These are phyloP conservation scores for Conistra vaccinii DNA, from an alignment of 2,888 invertebrate genomes.

Conservation along the genomic window DNA sequence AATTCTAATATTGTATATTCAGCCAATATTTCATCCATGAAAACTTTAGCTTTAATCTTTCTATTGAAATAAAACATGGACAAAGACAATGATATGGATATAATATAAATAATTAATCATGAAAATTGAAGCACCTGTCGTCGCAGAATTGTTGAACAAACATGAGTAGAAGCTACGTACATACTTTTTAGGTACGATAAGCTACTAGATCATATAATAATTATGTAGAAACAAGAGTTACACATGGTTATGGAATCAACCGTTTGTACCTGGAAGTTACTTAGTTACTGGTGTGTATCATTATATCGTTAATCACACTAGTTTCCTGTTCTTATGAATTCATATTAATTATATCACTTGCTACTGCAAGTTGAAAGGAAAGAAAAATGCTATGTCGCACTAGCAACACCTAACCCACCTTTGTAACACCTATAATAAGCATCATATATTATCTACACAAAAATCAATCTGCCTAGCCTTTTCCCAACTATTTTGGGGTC, in stretches of 20 bases:
- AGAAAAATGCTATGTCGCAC: constrained; percentile 21
- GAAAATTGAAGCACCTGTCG: constrained; percentile 32
- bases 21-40: neutral
- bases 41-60: neutral
- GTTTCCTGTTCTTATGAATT: constrained; percentile 51
- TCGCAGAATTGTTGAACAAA: constrained; percentile 3
- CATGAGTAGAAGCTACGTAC: neutral
- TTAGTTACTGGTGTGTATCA: constrained; percentile 40
- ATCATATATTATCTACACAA: too few species aligned
- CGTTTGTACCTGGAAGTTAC: constrained; percentile 52
- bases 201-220: neutral
- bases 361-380: constrained; percentile 14
- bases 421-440: too few species aligned
- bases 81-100: neutral
- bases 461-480: too few species aligned
- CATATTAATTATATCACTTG: constrained; percentile 33
- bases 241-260: constrained; percentile 49
- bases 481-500: too few species aligned
- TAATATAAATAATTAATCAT: constrained; percentile 29
- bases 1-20: neutral
- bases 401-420: too few species aligned
- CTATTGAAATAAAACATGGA: constrained; percentile 5
- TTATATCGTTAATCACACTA: constrained; percentile 40
- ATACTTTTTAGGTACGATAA: neutral
- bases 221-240: constrained; percentile 32